These are phyloP conservation scores for Phortica variegata DNA, from an alignment of 1,140 invertebrate genomes.

Conservation along the genomic window DNA sequence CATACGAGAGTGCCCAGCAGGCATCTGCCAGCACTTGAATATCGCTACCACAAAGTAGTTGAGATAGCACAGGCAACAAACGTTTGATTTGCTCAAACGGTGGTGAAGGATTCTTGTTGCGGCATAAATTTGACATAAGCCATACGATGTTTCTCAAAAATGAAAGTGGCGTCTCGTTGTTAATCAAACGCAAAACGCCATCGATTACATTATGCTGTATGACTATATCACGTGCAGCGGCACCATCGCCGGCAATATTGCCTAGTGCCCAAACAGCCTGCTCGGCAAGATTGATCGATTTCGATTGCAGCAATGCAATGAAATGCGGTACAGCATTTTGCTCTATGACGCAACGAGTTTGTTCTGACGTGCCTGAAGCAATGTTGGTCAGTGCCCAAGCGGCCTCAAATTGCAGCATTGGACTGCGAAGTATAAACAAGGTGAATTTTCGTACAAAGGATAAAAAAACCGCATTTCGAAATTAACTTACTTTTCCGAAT, in stretches of 20 bases:
- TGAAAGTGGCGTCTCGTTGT: constrained; percentile 59
- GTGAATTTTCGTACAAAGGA: neutral
- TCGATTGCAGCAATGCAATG: constrained; percentile 73
- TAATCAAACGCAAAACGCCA: constrained; percentile 68
- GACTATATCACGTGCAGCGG: constrained; percentile 74
- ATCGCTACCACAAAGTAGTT: constrained; percentile 74
- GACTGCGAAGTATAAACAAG: constrained; percentile 58
- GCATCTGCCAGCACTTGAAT: constrained; percentile 84
- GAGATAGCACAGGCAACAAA: constrained; percentile 78
- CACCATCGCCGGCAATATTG: constrained; percentile 93
- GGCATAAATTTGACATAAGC: constrained; percentile 90
- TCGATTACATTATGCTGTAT: constrained; percentile 66
- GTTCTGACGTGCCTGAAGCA: constrained; percentile 88
- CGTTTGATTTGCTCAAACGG: constrained; percentile 73
- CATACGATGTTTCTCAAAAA: constrained; percentile 73
- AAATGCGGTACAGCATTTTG: constrained; percentile 85
- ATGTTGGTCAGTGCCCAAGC: constrained; percentile 99
- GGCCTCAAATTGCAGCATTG: constrained; percentile 93
- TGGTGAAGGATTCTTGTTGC: constrained; percentile 87
- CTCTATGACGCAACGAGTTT: constrained; percentile 85
- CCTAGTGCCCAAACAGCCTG: constrained; percentile 98
- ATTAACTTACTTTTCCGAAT: constrained; percentile 67
- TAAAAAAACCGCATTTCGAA: neutral
- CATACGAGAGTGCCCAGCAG: constrained; percentile 95
- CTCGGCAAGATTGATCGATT: constrained; percentile 79